phyloP scores from a whole-genome alignment of 2,113 vertebrate species.

The Marcusenius ussheri region DNA sequence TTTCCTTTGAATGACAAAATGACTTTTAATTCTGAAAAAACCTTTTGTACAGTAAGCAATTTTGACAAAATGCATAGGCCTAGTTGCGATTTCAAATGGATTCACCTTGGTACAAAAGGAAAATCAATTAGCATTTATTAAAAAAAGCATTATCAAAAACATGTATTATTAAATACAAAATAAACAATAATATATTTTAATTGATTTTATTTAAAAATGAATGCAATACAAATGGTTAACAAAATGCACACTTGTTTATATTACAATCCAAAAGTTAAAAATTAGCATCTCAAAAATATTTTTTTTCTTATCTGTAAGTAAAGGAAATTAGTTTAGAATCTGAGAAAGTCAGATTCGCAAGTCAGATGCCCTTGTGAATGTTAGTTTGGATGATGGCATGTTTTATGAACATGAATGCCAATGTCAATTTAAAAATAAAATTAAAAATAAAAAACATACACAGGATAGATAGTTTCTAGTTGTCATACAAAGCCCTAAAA shows the following conservation, averaged over 20 bases:
- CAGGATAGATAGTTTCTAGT: neutral
- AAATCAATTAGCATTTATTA: neutral
- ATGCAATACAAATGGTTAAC: neutral
- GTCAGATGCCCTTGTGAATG: neutral
- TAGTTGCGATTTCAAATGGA: neutral
- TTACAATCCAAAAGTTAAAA: neutral
- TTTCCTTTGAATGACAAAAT: neutral
- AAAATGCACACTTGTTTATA: slow-evolving; percentile 1
- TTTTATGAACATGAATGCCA: neutral
- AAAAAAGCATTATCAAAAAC: too few relatives aligned
- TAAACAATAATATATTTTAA: neutral
- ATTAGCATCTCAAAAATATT: neutral
- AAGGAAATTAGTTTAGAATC: neutral
- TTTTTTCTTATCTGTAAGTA: neutral
- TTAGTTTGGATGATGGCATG: neutral
- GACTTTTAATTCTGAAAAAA: neutral
- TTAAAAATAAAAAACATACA: neutral
- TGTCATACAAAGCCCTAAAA: neutral
- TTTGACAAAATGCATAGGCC: neutral
- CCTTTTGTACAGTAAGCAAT: neutral
- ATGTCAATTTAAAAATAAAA: neutral
- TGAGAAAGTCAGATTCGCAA: neutral
- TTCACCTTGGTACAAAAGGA: neutral
- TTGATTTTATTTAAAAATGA: neutral
- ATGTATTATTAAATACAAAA: neutral